Conservation (phyloP, 2,888 invertebrate genomes). For the Drosophila quinaria region DNA sequence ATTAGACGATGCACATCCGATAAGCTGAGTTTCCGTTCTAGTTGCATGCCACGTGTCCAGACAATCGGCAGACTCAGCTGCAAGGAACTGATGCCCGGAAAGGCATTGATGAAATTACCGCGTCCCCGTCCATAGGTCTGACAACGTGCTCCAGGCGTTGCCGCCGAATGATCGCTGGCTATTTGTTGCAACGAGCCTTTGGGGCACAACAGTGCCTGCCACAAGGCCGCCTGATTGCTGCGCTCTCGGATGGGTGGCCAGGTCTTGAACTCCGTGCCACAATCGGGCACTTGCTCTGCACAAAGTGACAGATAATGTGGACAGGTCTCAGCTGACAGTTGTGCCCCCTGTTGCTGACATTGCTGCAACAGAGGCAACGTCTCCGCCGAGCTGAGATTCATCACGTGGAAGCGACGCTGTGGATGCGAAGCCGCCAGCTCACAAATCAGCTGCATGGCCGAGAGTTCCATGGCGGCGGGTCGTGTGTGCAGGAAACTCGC, state of each 20-base stretch:
- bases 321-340: constrained; percentile 90
- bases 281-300: constrained; percentile 88
- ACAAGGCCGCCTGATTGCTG: constrained; percentile 89
- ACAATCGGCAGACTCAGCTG: constrained; percentile 90
- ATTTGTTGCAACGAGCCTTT: constrained; percentile 87
- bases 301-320: constrained; percentile 90
- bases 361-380: constrained; percentile 87
- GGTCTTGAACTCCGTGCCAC: constrained; percentile 90
- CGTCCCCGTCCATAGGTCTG: constrained; percentile 84
- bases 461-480: constrained; percentile 89
- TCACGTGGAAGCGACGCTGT: constrained; percentile 88
- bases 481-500: constrained; percentile 88
- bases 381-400: constrained; percentile 89
- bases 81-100: constrained; percentile 91
- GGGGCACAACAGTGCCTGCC: constrained; percentile 87
- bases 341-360: constrained; percentile 85
- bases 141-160: constrained; percentile 88
- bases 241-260: constrained; percentile 90
- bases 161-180: constrained; percentile 90
- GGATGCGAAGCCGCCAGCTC: constrained; percentile 85
- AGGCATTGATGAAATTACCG: constrained; percentile 89
- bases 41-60: constrained; percentile 88
- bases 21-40: constrained; percentile 71
- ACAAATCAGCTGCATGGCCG: constrained; percentile 88
- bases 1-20: constrained; percentile 88